These are phyloP conservation scores for Thermophis baileyi DNA, from an alignment of 2,113 vertebrate genomes.

Conservation along the genomic window DNA sequence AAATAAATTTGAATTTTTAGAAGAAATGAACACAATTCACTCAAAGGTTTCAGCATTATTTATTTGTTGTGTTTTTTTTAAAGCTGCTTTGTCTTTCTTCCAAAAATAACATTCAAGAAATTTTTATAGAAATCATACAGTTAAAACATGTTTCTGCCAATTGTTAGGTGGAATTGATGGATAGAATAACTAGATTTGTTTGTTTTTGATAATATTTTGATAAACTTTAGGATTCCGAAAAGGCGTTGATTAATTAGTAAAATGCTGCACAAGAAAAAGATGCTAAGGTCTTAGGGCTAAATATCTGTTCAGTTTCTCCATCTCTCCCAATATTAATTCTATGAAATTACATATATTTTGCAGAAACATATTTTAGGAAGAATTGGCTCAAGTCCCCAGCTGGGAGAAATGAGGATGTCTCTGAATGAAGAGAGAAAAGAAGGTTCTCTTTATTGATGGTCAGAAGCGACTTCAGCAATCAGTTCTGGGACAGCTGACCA, in stretches of 20 bases:
- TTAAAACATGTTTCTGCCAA: background rate
- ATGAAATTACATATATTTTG: slow-evolving; percentile 7
- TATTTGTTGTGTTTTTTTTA: background rate
- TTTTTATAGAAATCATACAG: background rate
- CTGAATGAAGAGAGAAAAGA: background rate
- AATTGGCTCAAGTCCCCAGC: too few relatives aligned
- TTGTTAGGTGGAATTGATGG: background rate
- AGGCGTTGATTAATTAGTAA: background rate
- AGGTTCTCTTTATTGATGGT: background rate
- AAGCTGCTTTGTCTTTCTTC: background rate
- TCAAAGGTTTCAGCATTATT: background rate
- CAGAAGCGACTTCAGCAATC: background rate
- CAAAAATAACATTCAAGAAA: background rate
- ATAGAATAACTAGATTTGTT: background rate
- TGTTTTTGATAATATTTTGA: background rate
- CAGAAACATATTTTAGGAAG: slow-evolving; percentile 23
- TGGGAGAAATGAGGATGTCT: background rate
- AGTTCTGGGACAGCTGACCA: background rate
- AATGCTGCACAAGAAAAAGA: slow-evolving; percentile 34
- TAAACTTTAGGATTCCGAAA: background rate
- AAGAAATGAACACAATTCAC: too few relatives aligned
- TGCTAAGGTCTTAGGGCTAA: slow-evolving; percentile 23
- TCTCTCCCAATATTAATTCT: slow-evolving; percentile 7
- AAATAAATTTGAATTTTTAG: background rate
- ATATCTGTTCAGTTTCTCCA: slow-evolving; percentile 23